phyloP scores from a whole-genome alignment of 2,797 vertebrate genomes.

The Phalloptychus januarius region DNA sequence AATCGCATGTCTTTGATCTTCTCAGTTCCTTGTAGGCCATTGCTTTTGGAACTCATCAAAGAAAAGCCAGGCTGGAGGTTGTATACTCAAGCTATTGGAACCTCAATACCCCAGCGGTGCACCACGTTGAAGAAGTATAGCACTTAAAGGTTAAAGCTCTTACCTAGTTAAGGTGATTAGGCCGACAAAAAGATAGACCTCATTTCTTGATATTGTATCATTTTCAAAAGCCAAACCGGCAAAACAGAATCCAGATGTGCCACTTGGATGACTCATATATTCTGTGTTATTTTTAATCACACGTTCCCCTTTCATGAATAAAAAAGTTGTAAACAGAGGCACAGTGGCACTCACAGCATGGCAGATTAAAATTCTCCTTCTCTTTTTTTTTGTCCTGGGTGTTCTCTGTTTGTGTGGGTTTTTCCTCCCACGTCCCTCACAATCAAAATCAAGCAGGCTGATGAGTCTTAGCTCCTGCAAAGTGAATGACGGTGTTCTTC shows the following conservation, averaged over 20 bases:
- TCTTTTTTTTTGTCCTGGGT: constrained; percentile 12
- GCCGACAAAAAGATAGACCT: constrained; percentile 35
- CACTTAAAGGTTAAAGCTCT: constrained; percentile 57
- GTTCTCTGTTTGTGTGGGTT: constrained; percentile 30
- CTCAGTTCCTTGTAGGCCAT: constrained; percentile 67
- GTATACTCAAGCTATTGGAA: constrained; percentile 48
- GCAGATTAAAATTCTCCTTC: constrained; percentile 32
- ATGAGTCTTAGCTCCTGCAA: constrained; percentile 44
- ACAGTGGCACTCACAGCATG: constrained; percentile 45
- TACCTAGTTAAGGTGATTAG: constrained; percentile 59
- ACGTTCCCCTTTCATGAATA: constrained; percentile 58
- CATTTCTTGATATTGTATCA: constrained; percentile 35
- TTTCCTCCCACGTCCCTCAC: constrained; percentile 48
- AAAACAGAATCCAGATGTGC: constrained; percentile 51
- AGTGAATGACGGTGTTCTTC: constrained; percentile 56
- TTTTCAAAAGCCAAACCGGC: constrained; percentile 43
- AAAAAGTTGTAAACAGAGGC: constrained; percentile 58
- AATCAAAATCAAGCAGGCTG: constrained; percentile 51
- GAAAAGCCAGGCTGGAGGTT: constrained; percentile 57
- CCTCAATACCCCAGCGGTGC: constrained; percentile 42
- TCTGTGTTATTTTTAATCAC: constrained; percentile 63
- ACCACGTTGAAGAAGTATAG: constrained; percentile 9
- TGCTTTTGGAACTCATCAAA: constrained; percentile 66
- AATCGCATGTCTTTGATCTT: constrained; percentile 77
- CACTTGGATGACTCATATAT: constrained; percentile 65